Percentiles rank a stretch among this genome's conserved stretches.
Conservation (phyloP, 2,113 vertebrate genomes). For the Eupsittula cactorum region DNA sequence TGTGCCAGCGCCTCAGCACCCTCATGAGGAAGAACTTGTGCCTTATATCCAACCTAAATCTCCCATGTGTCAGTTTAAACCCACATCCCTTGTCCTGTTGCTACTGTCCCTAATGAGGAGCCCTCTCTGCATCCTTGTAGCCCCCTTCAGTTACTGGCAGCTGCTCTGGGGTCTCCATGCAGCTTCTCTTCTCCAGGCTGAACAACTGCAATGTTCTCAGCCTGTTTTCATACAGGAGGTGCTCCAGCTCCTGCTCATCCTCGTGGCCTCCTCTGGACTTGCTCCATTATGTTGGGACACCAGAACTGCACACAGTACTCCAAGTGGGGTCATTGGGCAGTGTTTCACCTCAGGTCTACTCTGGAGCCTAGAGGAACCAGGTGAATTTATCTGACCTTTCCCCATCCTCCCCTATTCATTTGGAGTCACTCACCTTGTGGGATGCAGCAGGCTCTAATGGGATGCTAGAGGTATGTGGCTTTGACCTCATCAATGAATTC, state of each 20-base stretch:
- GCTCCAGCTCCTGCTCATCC: neutral
- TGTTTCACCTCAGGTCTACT: too few relatives aligned
- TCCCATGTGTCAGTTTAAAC: too few relatives aligned
- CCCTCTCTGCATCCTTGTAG: too few relatives aligned
- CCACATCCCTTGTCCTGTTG: too few relatives aligned
- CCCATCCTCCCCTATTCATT: neutral
- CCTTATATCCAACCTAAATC: too few relatives aligned
- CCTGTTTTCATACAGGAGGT: neutral
- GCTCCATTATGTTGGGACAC: neutral
- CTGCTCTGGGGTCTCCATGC: neutral
- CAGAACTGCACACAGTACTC: neutral
- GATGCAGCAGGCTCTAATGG: neutral
- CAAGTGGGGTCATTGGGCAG: neutral
- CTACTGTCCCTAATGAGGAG: too few relatives aligned
- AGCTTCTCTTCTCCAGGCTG: neutral
- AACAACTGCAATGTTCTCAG: neutral
- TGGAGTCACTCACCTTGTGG: neutral
- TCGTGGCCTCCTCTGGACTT: neutral
- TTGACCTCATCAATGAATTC: neutral
- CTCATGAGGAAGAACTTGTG: too few relatives aligned
- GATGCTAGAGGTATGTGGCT: neutral
- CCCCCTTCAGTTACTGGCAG: neutral
- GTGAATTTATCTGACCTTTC: rapidly evolving
- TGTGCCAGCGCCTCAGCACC: too few relatives aligned
- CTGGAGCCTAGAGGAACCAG: neutral